phyloP scores from a whole-genome alignment of 1,140 invertebrate genomes.

The Vollenhovia emeryi region DNA sequence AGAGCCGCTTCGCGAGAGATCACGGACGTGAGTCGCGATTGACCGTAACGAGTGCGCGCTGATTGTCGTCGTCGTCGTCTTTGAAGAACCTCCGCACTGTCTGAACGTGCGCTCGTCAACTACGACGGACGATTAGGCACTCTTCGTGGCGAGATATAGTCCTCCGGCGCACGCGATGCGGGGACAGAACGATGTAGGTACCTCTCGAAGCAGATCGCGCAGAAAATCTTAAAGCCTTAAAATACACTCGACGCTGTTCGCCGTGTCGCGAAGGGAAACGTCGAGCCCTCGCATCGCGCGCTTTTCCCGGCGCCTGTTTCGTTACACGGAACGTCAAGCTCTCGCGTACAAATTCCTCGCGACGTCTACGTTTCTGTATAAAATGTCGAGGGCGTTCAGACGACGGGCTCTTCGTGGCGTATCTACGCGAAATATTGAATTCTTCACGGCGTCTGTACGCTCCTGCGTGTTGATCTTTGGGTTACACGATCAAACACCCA shows the following conservation, averaged over 20 bases:
- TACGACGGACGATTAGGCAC: slow-evolving; percentile 32
- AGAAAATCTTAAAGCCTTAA: slow-evolving; percentile 27
- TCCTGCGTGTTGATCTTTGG: neutral
- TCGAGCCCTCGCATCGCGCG: neutral
- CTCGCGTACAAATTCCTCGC: neutral
- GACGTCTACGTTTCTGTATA: neutral
- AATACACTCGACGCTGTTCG: neutral
- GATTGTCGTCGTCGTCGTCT: neutral
- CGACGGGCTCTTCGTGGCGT: neutral
- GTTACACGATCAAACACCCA: slow-evolving; percentile 3
- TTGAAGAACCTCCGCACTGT: neutral
- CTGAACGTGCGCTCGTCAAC: neutral
- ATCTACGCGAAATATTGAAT: neutral
- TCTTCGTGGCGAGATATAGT: slow-evolving; percentile 19
- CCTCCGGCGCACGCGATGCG: neutral
- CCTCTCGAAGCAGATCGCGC: slow-evolving; percentile 58
- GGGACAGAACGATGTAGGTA: slow-evolving; percentile 23
- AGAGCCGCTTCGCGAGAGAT: neutral
- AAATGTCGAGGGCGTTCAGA: neutral
- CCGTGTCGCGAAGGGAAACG: neutral
- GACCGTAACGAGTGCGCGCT: neutral
- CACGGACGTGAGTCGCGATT: neutral
- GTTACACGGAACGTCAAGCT: neutral
- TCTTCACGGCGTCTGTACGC: neutral
- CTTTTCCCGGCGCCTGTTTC: neutral